A percentile compares a stretch with the other conserved stretches of the same genome.
phyloP scores from a whole-genome alignment of 1,140 invertebrate genomes.

The Megathymus violae region DNA sequence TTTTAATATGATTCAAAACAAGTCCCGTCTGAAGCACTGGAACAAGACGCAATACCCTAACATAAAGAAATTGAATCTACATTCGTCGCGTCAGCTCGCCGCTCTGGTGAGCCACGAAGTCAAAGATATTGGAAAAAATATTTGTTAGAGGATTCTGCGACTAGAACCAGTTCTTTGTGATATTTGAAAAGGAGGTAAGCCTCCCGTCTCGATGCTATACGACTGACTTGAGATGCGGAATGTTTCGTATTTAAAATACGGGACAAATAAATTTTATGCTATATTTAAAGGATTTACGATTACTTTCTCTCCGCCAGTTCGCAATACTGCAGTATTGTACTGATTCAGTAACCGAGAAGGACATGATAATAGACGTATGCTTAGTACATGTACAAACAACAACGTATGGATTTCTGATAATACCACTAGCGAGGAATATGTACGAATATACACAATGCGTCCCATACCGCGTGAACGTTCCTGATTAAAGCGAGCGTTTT shows the following conservation, averaged over 20 bases:
- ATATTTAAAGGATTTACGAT: not conserved
- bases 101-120: constrained; percentile 4
- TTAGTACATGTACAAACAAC: too few relatives aligned
- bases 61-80: constrained; percentile 23
- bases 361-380: too few relatives aligned
- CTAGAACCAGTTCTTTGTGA: constrained; percentile 2
- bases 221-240: not conserved
- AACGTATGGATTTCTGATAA: not conserved
- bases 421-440: not conserved
- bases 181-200: not conserved
- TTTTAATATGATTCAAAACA: not conserved
- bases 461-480: not conserved
- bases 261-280: not conserved
- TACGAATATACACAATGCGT: not conserved
- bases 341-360: too few relatives aligned
- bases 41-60: constrained; percentile 1
- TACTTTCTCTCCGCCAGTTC: not conserved
- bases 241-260: not conserved
- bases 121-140: constrained; percentile 7
- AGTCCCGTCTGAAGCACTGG: not conserved
- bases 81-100: not conserved
- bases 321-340: too few relatives aligned
- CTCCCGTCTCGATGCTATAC: not conserved
- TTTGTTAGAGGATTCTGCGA: constrained; percentile 9
- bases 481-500: constrained; percentile 8